Base-by-base conservation (phyloP, 1,140 invertebrate species). In the Cydia strobilella region DNA sequence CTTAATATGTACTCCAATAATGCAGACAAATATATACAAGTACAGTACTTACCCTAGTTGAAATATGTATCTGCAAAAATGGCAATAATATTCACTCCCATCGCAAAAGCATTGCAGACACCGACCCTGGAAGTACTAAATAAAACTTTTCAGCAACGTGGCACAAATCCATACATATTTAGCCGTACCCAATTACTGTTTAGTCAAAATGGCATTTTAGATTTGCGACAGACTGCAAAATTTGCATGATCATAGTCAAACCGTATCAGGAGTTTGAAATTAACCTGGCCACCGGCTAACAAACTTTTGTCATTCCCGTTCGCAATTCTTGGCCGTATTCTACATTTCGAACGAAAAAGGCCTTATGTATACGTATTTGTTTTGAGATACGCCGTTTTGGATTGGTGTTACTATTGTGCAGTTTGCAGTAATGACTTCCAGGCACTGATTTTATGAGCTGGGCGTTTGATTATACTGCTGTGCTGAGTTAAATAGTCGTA, bases 191-290 rank as follows among this genome's bases (percentile, higher is more conserved):
- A 69, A 69, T 18, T 69, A 69, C 31, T n/a, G n/a, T 69, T 20
- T 69, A 66, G 63, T 42, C n/a, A 27, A 18, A 15, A 15, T 12
- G n/a, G 15, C 27, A 2, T 18, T 69, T n/a, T 18, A 69, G 31
- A 35, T 69, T 69, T 69, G 27, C 65, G n/a, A 31, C 18, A 18
- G 9, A 82, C 80, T 82, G 35, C 35, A 86, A 89, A 89, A 92
- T 92, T 89, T 91, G 86, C 90, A 92, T 92, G 84, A 89, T 86
- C 87, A 90, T 91, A 90, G 89, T 91, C 89, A 90, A 88, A 89
- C 86, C 85, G 87, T 90, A 92, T 91, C 89, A 84, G 89, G 87
- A 81, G 75, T 87, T 88, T 76, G 83, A 78, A 90, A 87, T 84
- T 85, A 84, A 86, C 79, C 86, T 82, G 84, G 84, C 82, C 87